These are phyloP conservation scores for Phrynosoma blainvillii DNA, from an alignment of 2,113 vertebrate species.

Conservation along the genomic window DNA sequence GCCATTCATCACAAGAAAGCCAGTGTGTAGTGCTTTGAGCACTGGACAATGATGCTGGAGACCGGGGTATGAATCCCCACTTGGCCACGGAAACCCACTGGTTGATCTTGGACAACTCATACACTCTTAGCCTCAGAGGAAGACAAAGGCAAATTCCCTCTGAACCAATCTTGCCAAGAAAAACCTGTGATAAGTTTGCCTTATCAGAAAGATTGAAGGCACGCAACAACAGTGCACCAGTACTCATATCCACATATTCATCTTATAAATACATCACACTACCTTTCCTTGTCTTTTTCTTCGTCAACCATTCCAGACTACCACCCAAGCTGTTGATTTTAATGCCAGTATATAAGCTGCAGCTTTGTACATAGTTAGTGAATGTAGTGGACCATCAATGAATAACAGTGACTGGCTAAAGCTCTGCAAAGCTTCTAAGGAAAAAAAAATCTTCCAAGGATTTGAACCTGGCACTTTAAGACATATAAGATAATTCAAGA, in stretches of 20 bases:
- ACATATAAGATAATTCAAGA: background rate
- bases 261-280: background rate
- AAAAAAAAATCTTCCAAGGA: background rate
- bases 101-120: too few species aligned
- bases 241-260: background rate
- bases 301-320: too few species aligned
- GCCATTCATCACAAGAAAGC: too few species aligned
- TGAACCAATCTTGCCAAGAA: too few species aligned
- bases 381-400: background rate
- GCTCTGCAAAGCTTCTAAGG: background rate
- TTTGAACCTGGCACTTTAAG: background rate
- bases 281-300: background rate
- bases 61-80: too few species aligned
- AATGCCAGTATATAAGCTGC: background rate
- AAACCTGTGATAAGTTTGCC: too few species aligned
- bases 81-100: too few species aligned
- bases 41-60: too few species aligned
- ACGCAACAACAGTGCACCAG: background rate
- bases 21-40: too few species aligned
- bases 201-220: too few species aligned
- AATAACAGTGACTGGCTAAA: background rate
- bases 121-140: too few species aligned
- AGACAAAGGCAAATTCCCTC: too few species aligned
- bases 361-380: background rate
- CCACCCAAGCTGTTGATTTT: background rate